phyloP scores from a whole-genome alignment of 2,797 vertebrate species.

The Pantherophis vulpinus region DNA sequence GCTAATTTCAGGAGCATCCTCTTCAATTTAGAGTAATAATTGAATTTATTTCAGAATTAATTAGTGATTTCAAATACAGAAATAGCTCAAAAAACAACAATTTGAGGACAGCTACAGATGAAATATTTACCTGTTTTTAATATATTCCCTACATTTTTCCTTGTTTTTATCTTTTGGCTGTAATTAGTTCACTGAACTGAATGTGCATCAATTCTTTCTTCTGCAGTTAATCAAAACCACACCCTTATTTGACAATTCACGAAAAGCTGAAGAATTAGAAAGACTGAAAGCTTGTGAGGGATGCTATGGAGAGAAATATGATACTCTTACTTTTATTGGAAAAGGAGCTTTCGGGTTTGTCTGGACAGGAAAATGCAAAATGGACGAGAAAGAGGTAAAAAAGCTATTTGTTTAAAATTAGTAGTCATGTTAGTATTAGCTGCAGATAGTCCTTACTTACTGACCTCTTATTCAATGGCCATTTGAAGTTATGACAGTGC shows the following conservation, averaged over 20 bases:
- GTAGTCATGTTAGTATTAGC: not conserved
- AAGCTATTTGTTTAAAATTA: not conserved
- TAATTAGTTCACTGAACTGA: constrained; percentile 1
- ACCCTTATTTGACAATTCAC: constrained; percentile 56
- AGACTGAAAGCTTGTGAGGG: constrained; percentile 84
- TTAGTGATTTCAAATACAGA: not conserved
- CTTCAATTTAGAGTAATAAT: not conserved
- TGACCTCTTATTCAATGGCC: not conserved
- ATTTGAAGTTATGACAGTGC: not conserved
- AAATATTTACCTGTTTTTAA: not conserved
- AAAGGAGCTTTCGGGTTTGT: constrained; percentile 94
- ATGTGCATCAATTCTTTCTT: not conserved
- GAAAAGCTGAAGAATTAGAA: constrained; percentile 75
- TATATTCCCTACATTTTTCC: not conserved
- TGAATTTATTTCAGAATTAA: not conserved
- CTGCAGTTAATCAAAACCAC: constrained; percentile 48
- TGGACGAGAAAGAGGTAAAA: constrained; percentile 78
- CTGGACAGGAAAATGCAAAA: constrained; percentile 81
- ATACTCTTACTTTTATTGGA: constrained; percentile 80
- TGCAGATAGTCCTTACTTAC: not conserved
- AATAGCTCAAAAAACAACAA: not conserved
- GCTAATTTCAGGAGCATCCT: not conserved
- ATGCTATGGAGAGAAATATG: constrained; percentile 83
- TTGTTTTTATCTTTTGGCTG: not conserved
- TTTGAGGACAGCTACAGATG: not conserved